A percentile compares a stretch with the other conserved stretches of the same genome.
These are phyloP conservation scores for Leontopithecus rosalia DNA, from an alignment of 2,797 vertebrate species.

Conservation along the genomic window DNA sequence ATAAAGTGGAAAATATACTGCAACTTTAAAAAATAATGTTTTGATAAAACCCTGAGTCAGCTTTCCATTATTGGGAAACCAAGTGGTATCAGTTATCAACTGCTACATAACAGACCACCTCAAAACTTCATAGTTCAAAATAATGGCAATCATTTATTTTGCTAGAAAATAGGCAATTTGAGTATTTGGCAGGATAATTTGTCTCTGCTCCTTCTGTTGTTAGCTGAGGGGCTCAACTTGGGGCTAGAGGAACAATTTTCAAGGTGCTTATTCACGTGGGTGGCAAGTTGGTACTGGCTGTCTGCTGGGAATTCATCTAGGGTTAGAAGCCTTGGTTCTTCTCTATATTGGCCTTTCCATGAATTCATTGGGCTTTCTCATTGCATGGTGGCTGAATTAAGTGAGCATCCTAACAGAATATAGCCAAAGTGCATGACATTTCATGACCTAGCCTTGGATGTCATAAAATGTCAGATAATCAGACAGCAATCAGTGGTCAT, in stretches of 20 bases:
- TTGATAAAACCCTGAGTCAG: conserved; percentile 19
- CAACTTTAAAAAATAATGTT: not conserved
- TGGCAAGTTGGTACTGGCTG: not conserved
- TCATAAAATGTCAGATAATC: not conserved
- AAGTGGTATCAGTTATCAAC: not conserved
- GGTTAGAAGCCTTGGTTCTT: not conserved
- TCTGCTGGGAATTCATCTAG: not conserved
- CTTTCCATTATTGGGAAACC: conserved; percentile 13
- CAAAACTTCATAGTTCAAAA: conserved; percentile 6
- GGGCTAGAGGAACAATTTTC: not conserved
- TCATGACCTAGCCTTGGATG: not conserved
- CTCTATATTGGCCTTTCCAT: not conserved
- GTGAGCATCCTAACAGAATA: not conserved
- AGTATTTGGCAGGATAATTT: not conserved
- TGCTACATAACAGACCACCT: not conserved
- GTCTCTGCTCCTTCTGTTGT: not conserved
- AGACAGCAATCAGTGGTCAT: not conserved
- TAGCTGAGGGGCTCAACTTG: not conserved
- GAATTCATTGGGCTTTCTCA: not conserved
- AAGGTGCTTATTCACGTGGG: not conserved
- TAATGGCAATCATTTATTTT: conserved; percentile 2
- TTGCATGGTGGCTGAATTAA: not conserved
- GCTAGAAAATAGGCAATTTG: not conserved
- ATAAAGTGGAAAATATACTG: not conserved
- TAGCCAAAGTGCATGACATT: not conserved